These are phyloP conservation scores for Neria commutata DNA, from an alignment of 2,888 invertebrate genomes.

Conservation along the genomic window DNA sequence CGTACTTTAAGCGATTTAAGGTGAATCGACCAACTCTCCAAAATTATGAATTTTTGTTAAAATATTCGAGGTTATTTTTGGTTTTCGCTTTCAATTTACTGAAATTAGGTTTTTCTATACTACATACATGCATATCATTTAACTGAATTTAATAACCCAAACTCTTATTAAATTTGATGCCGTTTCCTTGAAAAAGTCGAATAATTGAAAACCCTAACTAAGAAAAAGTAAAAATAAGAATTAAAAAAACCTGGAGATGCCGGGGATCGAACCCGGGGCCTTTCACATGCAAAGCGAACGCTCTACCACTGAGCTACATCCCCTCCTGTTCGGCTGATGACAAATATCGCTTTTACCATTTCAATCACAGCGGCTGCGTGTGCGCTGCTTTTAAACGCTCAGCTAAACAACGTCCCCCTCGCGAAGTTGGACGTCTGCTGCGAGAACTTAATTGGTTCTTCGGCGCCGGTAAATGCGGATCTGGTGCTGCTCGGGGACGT, in stretches of 20 bases:
- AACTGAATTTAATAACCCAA: too few relatives aligned
- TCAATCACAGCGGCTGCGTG: constrained; percentile 63
- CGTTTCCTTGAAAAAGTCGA: too few relatives aligned
- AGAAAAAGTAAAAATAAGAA: background rate
- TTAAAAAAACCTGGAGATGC: constrained; percentile 72
- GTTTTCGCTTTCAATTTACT: too few relatives aligned
- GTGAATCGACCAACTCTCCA: too few relatives aligned
- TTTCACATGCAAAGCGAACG: constrained; percentile 99
- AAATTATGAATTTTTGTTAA: too few relatives aligned
- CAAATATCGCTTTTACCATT: constrained; percentile 1
- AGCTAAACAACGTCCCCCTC: constrained; percentile 58
- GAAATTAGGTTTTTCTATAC: too few relatives aligned
- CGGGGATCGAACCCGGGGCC: constrained; percentile 99
- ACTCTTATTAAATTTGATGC: too few relatives aligned
- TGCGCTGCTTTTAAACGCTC: constrained; percentile 65
- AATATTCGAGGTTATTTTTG: too few relatives aligned
- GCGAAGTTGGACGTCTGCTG: constrained; percentile 56
- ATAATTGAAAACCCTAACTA: too few relatives aligned
- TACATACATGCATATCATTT: too few relatives aligned
- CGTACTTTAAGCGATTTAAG: too few relatives aligned
- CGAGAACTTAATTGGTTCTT: constrained; percentile 56
- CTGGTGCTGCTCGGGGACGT: constrained; percentile 73
- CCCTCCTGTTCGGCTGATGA: constrained; percentile 54
- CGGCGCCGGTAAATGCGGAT: constrained; percentile 61
- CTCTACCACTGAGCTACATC: constrained; percentile 99